Base-by-base conservation (phyloP, 2,113 vertebrate genomes). In the Glaucomys volans region DNA sequence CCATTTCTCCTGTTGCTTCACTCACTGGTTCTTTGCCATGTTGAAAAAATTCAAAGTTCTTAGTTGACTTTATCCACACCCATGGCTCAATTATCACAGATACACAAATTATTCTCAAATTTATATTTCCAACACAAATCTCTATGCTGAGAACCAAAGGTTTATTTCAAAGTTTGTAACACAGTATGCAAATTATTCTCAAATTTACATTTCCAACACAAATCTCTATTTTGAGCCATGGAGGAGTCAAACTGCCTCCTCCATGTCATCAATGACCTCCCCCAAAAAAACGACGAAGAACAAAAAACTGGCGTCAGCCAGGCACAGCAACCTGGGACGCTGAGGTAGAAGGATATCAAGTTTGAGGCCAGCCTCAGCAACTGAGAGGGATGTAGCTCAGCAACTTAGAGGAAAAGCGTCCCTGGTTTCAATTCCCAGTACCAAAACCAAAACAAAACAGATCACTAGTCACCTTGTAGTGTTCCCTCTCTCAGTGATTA, bases 191-290 rank as follows among this genome's bases (percentile, higher is more conserved):
- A n/a, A n/a, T n/a, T n/a, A n/a, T n/a, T n/a, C n/a, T n/a, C n/a
- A n/a, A n/a, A n/a, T n/a, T n/a, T n/a, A n/a, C n/a, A n/a, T n/a
- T n/a, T n/a, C n/a, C n/a, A n/a, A n/a, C n/a, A n/a, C n/a, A n/a
- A n/a, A n/a, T n/a, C n/a, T n/a, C n/a, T n/a, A n/a, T n/a, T n/a
- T n/a, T n/a, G n/a, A n/a, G n/a, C n/a, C n/a, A n/a, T n/a, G n/a
- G n/a, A n/a, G n/a, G n/a, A n/a, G n/a, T n/a, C n/a, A 71, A 97
- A 89, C 50, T 42, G 32, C 74, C 81, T 87, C 44, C 59, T 72
- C 7, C 35, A 37, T 81, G 28, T 91, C 44, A 89, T 8, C 17
- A 91, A 77, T 54, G 35, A 62, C 9, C 44, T 30, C 32, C 13
- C 40, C 32, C n/a, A 64, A 32, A 42, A 42, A 32, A 66, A 16